A percentile compares a stretch with the other conserved stretches of the same genome.
Evolutionary conservation across 1,140 invertebrate species (phyloP).

Genomic region (Megathymus violae): DNA sequence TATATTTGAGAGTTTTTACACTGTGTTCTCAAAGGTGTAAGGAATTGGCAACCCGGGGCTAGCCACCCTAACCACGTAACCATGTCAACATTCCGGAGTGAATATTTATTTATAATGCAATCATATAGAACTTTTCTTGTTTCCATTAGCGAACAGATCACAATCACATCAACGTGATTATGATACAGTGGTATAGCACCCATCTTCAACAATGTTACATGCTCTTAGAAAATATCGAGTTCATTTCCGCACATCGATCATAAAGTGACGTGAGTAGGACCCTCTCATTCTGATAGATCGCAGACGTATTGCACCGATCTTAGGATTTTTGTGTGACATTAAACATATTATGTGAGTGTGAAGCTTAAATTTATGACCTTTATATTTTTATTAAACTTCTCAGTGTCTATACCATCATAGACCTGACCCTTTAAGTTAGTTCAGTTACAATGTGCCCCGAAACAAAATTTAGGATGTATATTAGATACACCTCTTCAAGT

Average conservation of each 20-base stretch:
- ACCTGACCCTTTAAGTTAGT: no score
- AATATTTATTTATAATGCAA: no score
- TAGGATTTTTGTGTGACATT: conserved; percentile 10
- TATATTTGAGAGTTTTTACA: no score
- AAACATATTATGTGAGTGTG: background rate
- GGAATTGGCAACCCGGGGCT: no score
- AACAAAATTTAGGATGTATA: no score
- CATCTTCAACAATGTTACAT: conserved; percentile 54
- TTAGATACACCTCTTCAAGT: no score
- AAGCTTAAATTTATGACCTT: background rate
- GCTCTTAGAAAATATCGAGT: conserved; percentile 75
- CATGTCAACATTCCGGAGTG: no score
- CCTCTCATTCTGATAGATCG: conserved; percentile 79
- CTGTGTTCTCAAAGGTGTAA: no score
- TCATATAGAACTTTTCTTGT: background rate
- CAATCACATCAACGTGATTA: conserved; percentile 36
- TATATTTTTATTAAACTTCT: no score
- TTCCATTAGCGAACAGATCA: conserved; percentile 18
- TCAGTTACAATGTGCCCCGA: no score
- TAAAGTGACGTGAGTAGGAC: conserved; percentile 68
- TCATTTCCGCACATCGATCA: conserved; percentile 81
- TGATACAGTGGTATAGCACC: conserved; percentile 59
- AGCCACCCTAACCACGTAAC: no score
- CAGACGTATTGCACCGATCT: conserved; percentile 52
- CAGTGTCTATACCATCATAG: no score